Percentiles rank a stretch among this genome's conserved stretches.
phyloP scores from a whole-genome alignment of 2,888 invertebrate genomes.

The Volucella inanis region DNA sequence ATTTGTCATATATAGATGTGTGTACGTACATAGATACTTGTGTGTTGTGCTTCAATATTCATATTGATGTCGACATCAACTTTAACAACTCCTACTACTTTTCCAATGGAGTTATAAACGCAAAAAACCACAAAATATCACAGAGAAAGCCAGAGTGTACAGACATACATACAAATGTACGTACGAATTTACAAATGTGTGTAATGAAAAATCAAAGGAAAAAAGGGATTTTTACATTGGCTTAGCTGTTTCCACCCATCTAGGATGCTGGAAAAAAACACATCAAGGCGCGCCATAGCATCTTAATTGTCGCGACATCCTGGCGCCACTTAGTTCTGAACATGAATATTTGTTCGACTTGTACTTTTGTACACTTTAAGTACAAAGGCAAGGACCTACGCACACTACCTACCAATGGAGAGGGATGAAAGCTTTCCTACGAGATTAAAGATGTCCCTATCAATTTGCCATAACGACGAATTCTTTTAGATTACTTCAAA shows the following conservation, averaged over 20 bases:
- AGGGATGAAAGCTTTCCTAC: constrained; percentile 48
- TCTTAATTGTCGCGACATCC: constrained; percentile 82
- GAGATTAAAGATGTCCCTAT: constrained; percentile 39
- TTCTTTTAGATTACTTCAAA: constrained; percentile 10
- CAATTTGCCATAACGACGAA: constrained; percentile 38
- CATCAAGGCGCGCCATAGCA: constrained; percentile 79
- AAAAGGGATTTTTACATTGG: constrained; percentile 58
- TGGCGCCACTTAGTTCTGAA: constrained; percentile 79
- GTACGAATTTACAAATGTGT: not conserved
- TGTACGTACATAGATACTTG: not conserved
- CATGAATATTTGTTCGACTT: constrained; percentile 51
- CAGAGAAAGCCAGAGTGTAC: constrained; percentile 25
- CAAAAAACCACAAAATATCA: constrained; percentile 46
- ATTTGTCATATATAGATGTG: constrained; percentile 45
- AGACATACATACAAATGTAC: not conserved
- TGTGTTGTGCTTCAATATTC: no score
- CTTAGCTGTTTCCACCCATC: constrained; percentile 57
- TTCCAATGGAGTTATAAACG: constrained; percentile 28
- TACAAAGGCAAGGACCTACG: constrained; percentile 27
- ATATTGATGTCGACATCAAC: constrained; percentile 40
- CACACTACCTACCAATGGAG: constrained; percentile 3
- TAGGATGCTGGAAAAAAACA: constrained; percentile 61
- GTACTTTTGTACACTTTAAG: not conserved
- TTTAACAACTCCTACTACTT: constrained; percentile 59
- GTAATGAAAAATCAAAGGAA: constrained; percentile 57